Evolutionary conservation across 2,797 vertebrate species (phyloP).

Genomic region (Enteromius thamalakanensis): DNA sequence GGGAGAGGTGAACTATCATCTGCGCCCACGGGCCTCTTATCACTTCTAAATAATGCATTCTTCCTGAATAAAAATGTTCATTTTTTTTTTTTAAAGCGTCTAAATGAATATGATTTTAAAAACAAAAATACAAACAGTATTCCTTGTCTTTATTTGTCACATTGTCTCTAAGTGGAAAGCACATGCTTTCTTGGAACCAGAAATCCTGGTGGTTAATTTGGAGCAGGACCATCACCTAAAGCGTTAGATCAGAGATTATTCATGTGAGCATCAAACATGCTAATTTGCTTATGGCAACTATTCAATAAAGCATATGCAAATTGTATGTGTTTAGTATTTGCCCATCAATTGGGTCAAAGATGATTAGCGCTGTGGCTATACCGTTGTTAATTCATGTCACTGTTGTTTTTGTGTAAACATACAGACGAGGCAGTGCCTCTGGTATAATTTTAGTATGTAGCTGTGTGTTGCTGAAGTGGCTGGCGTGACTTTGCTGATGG

Average conservation of each 20-base stretch:
- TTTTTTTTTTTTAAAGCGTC: background rate
- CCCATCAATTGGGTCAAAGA: slow-evolving; percentile 6
- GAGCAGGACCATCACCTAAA: slow-evolving; percentile 1
- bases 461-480: slow-evolving; percentile 7
- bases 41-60: background rate
- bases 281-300: slow-evolving; percentile 26
- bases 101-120: background rate
- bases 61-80: background rate
- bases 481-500: slow-evolving; percentile 24
- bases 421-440: background rate
- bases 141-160: background rate
- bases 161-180: background rate
- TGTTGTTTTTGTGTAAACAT: slow-evolving; percentile 17
- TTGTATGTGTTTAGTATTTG: slow-evolving; percentile 13
- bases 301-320: slow-evolving; percentile 11
- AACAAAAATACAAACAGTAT: background rate
- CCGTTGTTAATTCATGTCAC: background rate
- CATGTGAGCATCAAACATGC: slow-evolving; percentile 22
- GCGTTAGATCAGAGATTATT: slow-evolving; percentile 29
- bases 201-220: slow-evolving; percentile 15
- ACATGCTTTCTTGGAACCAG: background rate
- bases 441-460: background rate
- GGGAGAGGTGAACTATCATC: no score
- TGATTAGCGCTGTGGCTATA: slow-evolving; percentile 15
- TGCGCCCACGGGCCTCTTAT: background rate